Evolutionary conservation across 2,888 invertebrate genomes (phyloP).

Genomic region (Subacronicta megacephala): DNA sequence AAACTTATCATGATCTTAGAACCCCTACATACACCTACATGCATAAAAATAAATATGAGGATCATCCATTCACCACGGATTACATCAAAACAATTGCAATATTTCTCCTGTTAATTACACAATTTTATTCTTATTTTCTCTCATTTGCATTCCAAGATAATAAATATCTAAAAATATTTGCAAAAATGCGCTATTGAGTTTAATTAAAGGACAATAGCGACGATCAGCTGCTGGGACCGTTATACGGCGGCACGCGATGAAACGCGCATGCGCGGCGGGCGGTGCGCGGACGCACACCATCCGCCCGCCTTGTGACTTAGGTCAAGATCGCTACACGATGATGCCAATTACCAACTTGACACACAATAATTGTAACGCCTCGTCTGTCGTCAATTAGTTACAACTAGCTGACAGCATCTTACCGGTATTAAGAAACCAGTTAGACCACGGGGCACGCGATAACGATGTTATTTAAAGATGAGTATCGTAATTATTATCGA

Average conservation of each 20-base stretch:
- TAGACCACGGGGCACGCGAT: slow-evolving; percentile 68
- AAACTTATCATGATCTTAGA: slow-evolving; percentile 40
- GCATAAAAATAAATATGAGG: slow-evolving; percentile 10
- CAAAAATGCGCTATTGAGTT: slow-evolving; percentile 63
- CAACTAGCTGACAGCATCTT: slow-evolving; percentile 71
- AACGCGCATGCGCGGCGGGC: slow-evolving; percentile 40
- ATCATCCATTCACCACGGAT: slow-evolving; percentile 1
- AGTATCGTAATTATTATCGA: slow-evolving; percentile 63
- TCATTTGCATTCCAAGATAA: slow-evolving; percentile 22
- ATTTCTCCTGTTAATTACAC: neutral
- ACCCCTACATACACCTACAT: too few relatives aligned
- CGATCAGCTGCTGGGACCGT: slow-evolving; percentile 85
- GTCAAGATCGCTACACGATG: slow-evolving; percentile 63
- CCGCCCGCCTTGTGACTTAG: slow-evolving; percentile 62
- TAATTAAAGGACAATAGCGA: slow-evolving; percentile 80
- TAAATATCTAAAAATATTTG: slow-evolving; percentile 59
- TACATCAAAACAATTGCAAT: slow-evolving; percentile 9
- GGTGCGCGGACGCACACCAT: slow-evolving; percentile 44
- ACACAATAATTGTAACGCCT: slow-evolving; percentile 81
- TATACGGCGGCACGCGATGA: slow-evolving; percentile 79
- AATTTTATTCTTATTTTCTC: slow-evolving; percentile 7
- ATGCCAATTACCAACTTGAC: slow-evolving; percentile 75
- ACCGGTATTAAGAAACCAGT: slow-evolving; percentile 71
- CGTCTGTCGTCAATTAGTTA: slow-evolving; percentile 77
- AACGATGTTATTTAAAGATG: slow-evolving; percentile 68